A percentile compares a stretch with the other conserved stretches of the same genome.
Evolutionary conservation across 2,797 vertebrate species (phyloP).

Genomic region (Apogon hyalosoma): DNA sequence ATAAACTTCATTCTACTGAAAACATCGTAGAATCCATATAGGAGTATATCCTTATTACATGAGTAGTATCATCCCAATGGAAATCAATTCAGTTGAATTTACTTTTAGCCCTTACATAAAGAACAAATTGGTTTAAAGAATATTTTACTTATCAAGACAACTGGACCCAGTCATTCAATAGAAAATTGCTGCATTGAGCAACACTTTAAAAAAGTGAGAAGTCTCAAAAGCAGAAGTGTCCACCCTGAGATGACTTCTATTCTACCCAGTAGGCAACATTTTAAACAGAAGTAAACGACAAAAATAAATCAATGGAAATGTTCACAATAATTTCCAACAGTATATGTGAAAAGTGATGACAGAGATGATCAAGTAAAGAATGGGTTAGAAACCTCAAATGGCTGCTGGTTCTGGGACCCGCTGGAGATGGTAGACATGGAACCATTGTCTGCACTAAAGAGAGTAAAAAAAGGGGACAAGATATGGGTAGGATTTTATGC

Average conservation of each 20-base stretch:
- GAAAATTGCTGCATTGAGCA: background rate
- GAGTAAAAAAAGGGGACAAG: slow-evolving; percentile 52
- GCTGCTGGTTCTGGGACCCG: slow-evolving; percentile 76
- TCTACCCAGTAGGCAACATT: background rate
- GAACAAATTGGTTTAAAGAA: background rate
- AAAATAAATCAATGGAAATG: slow-evolving; percentile 20
- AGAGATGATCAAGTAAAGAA: slow-evolving; percentile 31
- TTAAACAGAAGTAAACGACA: slow-evolving; percentile 9
- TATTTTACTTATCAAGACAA: slow-evolving; percentile 19
- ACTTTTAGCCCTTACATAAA: background rate
- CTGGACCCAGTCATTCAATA: background rate
- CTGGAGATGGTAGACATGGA: slow-evolving; percentile 78
- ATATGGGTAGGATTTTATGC: slow-evolving; percentile 18
- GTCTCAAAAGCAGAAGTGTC: slow-evolving; percentile 39
- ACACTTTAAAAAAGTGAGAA: background rate
- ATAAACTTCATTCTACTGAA: too few relatives aligned
- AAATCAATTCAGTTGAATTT: too few relatives aligned
- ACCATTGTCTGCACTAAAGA: slow-evolving; percentile 80
- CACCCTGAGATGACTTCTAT: slow-evolving; percentile 8
- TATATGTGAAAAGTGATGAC: slow-evolving; percentile 23
- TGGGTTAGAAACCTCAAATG: slow-evolving; percentile 76
- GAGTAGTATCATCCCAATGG: too few relatives aligned
- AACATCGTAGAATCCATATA: too few relatives aligned
- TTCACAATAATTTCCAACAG: slow-evolving; percentile 26
- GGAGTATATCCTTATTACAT: too few relatives aligned